Evolutionary conservation across 2,113 vertebrate species (phyloP).

Genomic region (Gobiocypris rarus): DNA sequence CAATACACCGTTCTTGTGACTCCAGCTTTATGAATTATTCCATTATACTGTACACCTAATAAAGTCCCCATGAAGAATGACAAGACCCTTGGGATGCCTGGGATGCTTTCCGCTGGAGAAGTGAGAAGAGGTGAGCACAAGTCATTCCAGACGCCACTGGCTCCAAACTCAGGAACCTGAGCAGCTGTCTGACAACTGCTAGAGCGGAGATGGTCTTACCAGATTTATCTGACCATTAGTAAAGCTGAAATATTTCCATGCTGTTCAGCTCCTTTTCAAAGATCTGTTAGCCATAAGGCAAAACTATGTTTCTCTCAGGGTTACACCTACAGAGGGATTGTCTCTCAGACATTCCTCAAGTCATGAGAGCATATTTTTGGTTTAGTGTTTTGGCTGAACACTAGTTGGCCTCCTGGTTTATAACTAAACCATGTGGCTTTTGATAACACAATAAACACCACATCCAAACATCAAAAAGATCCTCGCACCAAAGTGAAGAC

Average conservation of each 20-base stretch:
- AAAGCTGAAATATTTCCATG: slow-evolving; percentile 24
- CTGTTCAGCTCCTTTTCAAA: slow-evolving; percentile 24
- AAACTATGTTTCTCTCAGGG: slow-evolving; percentile 28
- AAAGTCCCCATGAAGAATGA: slow-evolving; percentile 32
- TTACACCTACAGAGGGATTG: background rate
- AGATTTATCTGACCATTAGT: slow-evolving; percentile 40
- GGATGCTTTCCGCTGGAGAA: slow-evolving; percentile 43
- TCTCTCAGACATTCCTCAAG: slow-evolving; percentile 35
- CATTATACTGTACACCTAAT: slow-evolving; percentile 7
- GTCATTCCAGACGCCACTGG: slow-evolving; percentile 26
- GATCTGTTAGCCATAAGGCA: slow-evolving; percentile 24
- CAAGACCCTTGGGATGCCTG: slow-evolving; percentile 43
- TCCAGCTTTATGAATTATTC: slow-evolving; percentile 8
- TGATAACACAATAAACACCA: slow-evolving; percentile 48
- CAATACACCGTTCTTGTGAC: background rate
- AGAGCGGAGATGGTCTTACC: slow-evolving; percentile 45
- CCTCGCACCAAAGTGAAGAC: slow-evolving; percentile 20
- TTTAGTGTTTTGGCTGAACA: slow-evolving; percentile 34
- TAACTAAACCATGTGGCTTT: slow-evolving; percentile 48
- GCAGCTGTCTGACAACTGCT: slow-evolving; percentile 20
- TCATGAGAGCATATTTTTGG: slow-evolving; percentile 37
- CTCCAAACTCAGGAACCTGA: slow-evolving; percentile 34
- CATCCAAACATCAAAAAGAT: slow-evolving; percentile 33
- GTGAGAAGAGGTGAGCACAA: slow-evolving; percentile 48
- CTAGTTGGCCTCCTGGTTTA: slow-evolving; percentile 43